Evolutionary conservation across 2,113 vertebrate species (phyloP).

Genomic region (Lanius ludovicianus): DNA sequence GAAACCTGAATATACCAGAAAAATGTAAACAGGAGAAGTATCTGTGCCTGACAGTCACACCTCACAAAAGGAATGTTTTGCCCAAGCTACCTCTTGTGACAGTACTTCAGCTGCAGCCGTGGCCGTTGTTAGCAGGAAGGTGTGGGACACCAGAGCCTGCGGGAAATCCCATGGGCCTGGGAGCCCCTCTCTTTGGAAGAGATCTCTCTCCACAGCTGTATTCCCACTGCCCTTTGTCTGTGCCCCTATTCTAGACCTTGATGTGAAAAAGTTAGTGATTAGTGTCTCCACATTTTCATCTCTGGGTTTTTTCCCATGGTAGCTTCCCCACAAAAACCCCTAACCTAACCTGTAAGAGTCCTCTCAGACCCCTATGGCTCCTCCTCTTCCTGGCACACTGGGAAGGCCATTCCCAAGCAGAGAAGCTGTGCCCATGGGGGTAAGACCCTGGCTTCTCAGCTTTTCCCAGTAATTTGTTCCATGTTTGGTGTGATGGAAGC

Average conservation of each 20-base stretch:
- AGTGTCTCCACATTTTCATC: background rate
- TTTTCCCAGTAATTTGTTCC: conserved; percentile 18
- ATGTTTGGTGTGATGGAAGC: background rate
- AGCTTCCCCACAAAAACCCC: background rate
- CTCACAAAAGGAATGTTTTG: background rate
- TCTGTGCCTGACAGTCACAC: background rate
- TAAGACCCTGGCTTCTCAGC: background rate
- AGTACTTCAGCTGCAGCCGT: background rate
- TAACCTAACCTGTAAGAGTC: background rate
- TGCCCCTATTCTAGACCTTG: background rate
- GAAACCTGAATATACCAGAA: background rate
- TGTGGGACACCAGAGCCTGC: background rate
- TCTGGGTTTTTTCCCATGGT: background rate
- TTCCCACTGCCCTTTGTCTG: background rate
- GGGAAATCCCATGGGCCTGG: background rate
- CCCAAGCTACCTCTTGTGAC: background rate
- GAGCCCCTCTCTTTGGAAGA: background rate
- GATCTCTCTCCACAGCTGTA: background rate
- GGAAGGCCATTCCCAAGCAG: background rate
- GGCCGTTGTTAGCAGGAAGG: background rate
- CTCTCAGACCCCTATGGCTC: background rate
- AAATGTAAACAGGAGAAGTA: background rate
- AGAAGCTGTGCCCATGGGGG: background rate
- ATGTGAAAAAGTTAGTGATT: background rate
- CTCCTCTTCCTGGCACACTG: background rate